These are phyloP conservation scores for Brachypodius melanocephalos DNA, from an alignment of 2,113 vertebrate species.

Conservation along the genomic window DNA sequence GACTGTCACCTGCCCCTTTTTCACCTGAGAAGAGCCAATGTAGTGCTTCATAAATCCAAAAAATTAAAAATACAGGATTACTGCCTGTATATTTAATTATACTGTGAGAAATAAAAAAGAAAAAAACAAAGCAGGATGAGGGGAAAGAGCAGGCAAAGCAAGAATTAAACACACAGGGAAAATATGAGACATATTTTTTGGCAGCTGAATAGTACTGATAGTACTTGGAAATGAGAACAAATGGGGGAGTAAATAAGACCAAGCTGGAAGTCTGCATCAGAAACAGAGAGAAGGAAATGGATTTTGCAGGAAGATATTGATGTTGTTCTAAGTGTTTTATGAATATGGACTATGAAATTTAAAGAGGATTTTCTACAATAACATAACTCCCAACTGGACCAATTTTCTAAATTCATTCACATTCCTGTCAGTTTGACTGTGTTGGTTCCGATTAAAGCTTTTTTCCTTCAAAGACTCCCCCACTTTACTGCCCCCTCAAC, in stretches of 20 bases:
- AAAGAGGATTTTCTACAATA: constrained; percentile 22
- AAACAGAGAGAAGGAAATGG: not conserved
- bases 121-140: not conserved
- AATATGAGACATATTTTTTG: not conserved
- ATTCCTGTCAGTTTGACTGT: constrained; percentile 30
- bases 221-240: not conserved
- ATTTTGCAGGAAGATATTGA: constrained; percentile 15
- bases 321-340: constrained; percentile 37
- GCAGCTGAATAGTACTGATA: not conserved
- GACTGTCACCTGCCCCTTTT: not conserved
- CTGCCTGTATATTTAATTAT: not conserved
- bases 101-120: not conserved
- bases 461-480: constrained; percentile 17
- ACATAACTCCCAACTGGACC: not conserved
- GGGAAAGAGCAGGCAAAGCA: not conserved
- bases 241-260: not conserved
- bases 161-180: not conserved
- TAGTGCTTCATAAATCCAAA: not conserved
- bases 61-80: not conserved
- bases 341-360: constrained; percentile 16
- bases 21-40: not conserved
- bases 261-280: not conserved
- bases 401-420: constrained; percentile 24
- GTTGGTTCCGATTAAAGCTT: constrained; percentile 1
- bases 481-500: not conserved